Evolutionary conservation across 1,140 invertebrate species (phyloP).

Genomic region (Achroia grisella): DNA sequence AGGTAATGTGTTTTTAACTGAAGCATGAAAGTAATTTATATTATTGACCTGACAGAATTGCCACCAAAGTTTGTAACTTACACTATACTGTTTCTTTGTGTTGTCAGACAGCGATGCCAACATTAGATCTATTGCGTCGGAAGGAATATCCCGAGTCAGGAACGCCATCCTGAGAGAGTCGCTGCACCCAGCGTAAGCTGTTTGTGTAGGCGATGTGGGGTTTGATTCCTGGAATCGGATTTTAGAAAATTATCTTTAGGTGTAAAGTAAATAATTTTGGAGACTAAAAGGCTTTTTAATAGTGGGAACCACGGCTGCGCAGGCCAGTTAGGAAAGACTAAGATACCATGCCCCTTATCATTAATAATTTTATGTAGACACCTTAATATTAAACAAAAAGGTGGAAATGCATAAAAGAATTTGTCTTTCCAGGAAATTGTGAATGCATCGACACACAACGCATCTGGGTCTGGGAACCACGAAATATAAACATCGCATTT

Average conservation of each 20-base stretch:
- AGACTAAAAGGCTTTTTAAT: background rate
- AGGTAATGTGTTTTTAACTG: background rate
- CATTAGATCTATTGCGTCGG: background rate
- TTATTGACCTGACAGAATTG: background rate
- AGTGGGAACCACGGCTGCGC: conserved; percentile 2
- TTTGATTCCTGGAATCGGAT: conserved; percentile 1
- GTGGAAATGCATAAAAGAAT: background rate
- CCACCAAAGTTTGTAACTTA: conserved; percentile 1
- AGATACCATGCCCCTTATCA: too few relatives aligned
- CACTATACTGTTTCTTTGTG: conserved; percentile 2
- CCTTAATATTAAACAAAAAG: background rate
- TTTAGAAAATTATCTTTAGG: background rate
- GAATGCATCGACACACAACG: background rate
- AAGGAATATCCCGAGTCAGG: background rate
- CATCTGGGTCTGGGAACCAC: background rate
- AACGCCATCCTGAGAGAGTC: conserved; percentile 3
- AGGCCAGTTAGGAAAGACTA: background rate
- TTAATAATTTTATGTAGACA: background rate
- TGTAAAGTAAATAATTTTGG: background rate
- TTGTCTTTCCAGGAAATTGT: background rate
- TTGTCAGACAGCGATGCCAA: conserved; percentile 2
- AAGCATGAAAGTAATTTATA: background rate
- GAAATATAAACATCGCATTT: background rate
- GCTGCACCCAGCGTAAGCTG: conserved; percentile 5
- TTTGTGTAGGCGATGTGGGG: background rate